Base-by-base conservation (phyloP, 2,888 invertebrate species). In the Tenthredo mesomela region DNA sequence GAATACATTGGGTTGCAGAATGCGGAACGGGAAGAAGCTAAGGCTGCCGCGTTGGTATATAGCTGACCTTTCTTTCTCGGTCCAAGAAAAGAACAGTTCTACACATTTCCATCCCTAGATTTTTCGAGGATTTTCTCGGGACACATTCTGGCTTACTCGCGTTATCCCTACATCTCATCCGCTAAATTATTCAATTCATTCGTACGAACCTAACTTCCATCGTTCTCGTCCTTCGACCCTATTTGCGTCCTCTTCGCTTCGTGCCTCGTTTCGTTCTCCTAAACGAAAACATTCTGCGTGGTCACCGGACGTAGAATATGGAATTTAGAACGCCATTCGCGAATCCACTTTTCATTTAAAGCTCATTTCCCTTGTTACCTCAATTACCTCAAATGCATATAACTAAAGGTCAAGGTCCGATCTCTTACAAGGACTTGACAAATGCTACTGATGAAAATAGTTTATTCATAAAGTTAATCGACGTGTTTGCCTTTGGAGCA, bases 111-210 rank as follows among this genome's bases (percentile, higher is more conserved):
- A 37, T 58, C 80, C 61, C 58, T 80, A 37, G 73, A 58, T 84
- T 84, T 78, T 12, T 78, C 61, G 65, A 50, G 67, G 84, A 61
- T 84, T 84, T 84, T 65, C 78, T 50, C 10, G 77, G 33, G 85
- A 86, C 84, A 87, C 86, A 87, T 87, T 87, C 85, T 77, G 86
- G 87, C 86, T 88, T 85, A 86, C 86, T 86, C 86, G 86, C 86
- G 87, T 87, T 88, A 87, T 87, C 86, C 86, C 85, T 87, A 87
- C 86, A 86, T 80, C 80, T 61, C 80, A 61, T 80, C 61, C 61
- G 80, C 80, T 80, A 80, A 80, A 80, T 80, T 80, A 80, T 80
- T 80, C 80, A 80, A 80, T 80, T 80, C 61, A 58, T 80, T 80
- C 80, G 80, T 80, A 40, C 80, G 40, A 80, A 80, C 40, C 61